phyloP scores from a whole-genome alignment of 2,113 vertebrate species.

The Eulemur rufifrons region DNA sequence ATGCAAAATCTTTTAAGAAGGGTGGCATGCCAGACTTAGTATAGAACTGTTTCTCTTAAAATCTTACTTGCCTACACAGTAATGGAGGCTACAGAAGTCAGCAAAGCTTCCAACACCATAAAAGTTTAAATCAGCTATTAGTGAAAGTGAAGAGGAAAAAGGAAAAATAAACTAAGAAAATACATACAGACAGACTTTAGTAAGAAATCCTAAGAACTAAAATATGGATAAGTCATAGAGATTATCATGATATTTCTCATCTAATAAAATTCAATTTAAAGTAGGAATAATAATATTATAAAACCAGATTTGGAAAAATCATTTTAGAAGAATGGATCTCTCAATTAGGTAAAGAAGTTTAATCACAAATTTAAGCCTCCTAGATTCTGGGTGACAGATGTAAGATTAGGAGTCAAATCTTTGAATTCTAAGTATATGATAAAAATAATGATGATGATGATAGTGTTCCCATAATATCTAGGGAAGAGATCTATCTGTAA shows the following conservation, averaged over 20 bases:
- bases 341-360: constrained; percentile 22
- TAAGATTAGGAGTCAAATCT: constrained; percentile 37
- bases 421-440: background rate
- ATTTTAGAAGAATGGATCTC: constrained; percentile 50
- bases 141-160: constrained; percentile 92
- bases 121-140: constrained; percentile 96
- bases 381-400: background rate
- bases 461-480: background rate
- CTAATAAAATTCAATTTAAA: constrained; percentile 51
- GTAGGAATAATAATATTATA: constrained; percentile 35
- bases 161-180: constrained; percentile 86
- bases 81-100: constrained; percentile 89
- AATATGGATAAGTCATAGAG: constrained; percentile 63
- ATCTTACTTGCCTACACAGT: constrained; percentile 90
- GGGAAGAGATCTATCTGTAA: background rate
- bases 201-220: constrained; percentile 82
- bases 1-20: constrained; percentile 84
- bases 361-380: constrained; percentile 12
- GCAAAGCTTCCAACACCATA: constrained; percentile 91
- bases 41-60: constrained; percentile 84
- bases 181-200: constrained; percentile 83
- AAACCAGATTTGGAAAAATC: constrained; percentile 54
- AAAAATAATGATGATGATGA: background rate
- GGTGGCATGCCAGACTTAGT: constrained; percentile 85
- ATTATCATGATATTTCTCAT: constrained; percentile 46